A percentile compares a stretch with the other conserved stretches of the same genome.
These are phyloP conservation scores for Peromyscus polionotus DNA, from an alignment of 2,113 vertebrate species.

Conservation along the genomic window DNA sequence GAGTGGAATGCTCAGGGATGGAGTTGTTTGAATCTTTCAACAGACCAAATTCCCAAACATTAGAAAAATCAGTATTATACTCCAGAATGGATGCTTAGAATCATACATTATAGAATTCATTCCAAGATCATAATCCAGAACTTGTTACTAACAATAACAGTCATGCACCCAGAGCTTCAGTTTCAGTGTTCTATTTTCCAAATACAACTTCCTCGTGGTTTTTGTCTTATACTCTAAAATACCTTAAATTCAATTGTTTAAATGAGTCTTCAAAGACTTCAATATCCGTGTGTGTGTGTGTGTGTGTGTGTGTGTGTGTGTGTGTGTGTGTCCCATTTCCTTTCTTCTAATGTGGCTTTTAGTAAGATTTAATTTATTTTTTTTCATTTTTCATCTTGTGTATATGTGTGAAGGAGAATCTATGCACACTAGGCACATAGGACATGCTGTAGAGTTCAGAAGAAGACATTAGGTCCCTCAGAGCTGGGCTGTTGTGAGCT, in stretches of 20 bases:
- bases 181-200: neutral
- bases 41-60: neutral
- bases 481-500: neutral
- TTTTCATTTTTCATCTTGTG: neutral
- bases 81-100: neutral
- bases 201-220: neutral
- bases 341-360: neutral
- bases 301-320: neutral
- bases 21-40: neutral
- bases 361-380: neutral
- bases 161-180: neutral
- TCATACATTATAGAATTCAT: neutral
- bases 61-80: neutral
- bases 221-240: slow-evolving; percentile 35
- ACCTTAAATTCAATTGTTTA: neutral
- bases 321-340: neutral
- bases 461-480: neutral
- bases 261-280: neutral
- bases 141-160: neutral
- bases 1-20: neutral
- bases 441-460: neutral
- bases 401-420: neutral
- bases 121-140: neutral
- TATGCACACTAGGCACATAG: too few relatives aligned
- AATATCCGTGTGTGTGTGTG: neutral